Conservation (phyloP, 1,140 invertebrate genomes). For the Drosophila sucinea region DNA sequence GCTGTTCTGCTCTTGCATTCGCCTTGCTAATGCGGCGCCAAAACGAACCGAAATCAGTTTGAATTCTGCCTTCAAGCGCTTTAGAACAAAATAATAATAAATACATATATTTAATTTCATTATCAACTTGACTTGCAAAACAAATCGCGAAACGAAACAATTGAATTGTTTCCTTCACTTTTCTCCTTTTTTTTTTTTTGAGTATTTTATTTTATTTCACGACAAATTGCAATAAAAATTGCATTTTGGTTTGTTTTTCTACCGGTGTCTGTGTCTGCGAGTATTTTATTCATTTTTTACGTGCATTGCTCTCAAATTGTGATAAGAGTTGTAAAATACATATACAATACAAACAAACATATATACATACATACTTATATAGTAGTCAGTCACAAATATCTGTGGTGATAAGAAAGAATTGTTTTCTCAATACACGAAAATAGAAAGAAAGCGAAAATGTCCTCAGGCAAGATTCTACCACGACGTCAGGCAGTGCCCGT, state of each 20-base stretch:
- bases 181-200: background rate
- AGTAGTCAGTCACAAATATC: slow-evolving; percentile 7
- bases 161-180: slow-evolving; percentile 14
- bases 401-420: slow-evolving; percentile 22
- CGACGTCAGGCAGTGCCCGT: slow-evolving; percentile 89
- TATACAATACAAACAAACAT: background rate
- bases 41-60: slow-evolving; percentile 73
- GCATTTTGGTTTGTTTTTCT: slow-evolving; percentile 29
- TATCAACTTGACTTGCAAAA: slow-evolving; percentile 13
- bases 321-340: slow-evolving; percentile 16
- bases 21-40: slow-evolving; percentile 43
- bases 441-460: slow-evolving; percentile 38
- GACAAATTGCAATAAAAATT: background rate
- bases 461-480: slow-evolving; percentile 62
- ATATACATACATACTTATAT: background rate
- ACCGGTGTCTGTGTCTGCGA: slow-evolving; percentile 14
- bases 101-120: slow-evolving; percentile 21
- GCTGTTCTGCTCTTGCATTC: slow-evolving; percentile 26
- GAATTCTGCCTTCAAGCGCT: slow-evolving; percentile 76
- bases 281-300: slow-evolving; percentile 9
- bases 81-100: slow-evolving; percentile 55
- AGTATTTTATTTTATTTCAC: background rate
- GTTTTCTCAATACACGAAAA: slow-evolving; percentile 2
- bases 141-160: background rate
- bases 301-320: background rate